Evolutionary conservation across 2,113 vertebrate species (phyloP).

Genomic region (Apodemus sylvaticus): DNA sequence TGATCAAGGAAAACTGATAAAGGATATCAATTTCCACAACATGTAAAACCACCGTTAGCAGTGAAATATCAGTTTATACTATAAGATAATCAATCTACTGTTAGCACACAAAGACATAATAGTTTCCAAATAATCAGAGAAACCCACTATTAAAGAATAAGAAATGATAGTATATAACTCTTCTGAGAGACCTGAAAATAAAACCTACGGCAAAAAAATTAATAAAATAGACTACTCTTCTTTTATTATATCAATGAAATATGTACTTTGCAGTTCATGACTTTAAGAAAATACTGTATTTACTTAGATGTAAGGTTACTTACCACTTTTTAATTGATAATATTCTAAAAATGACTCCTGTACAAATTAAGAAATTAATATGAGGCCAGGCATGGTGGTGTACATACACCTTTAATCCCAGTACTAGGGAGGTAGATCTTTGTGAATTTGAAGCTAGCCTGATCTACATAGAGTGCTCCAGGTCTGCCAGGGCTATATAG

Average conservation of each 20-base stretch:
- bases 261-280: slow-evolving; percentile 20
- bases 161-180: slow-evolving; percentile 6
- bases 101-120: slow-evolving; percentile 66
- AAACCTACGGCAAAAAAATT: slow-evolving; percentile 53
- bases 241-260: slow-evolving; percentile 37
- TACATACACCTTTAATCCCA: neutral
- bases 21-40: slow-evolving; percentile 79
- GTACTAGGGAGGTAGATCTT: neutral
- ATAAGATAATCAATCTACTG: slow-evolving; percentile 40
- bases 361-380: slow-evolving; percentile 61
- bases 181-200: slow-evolving; percentile 51
- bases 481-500: neutral
- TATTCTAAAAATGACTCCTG: slow-evolving; percentile 46
- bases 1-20: slow-evolving; percentile 81
- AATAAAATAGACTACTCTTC: neutral
- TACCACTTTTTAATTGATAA: slow-evolving; percentile 76
- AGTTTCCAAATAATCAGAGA: slow-evolving; percentile 59
- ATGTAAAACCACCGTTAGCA: slow-evolving; percentile 70
- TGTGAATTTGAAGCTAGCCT: neutral
- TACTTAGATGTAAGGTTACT: slow-evolving; percentile 70
- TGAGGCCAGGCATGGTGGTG: no score
- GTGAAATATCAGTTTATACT: slow-evolving; percentile 37
- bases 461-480: neutral
- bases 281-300: slow-evolving; percentile 59
- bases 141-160: slow-evolving; percentile 70